These are phyloP conservation scores for Ciconia nigra DNA, from an alignment of 2,797 vertebrate species.

Conservation along the genomic window DNA sequence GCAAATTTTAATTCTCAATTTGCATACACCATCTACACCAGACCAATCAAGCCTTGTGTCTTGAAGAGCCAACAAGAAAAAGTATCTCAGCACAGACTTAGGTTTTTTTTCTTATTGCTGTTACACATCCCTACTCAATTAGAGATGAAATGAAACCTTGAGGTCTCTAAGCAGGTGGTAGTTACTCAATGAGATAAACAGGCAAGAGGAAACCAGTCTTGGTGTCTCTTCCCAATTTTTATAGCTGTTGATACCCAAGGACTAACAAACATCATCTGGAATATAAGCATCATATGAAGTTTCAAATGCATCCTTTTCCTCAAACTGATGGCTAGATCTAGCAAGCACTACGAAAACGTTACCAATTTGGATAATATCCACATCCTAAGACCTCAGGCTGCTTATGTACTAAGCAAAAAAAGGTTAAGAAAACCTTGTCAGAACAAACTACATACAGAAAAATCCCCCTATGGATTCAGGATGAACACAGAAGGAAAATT, in stretches of 20 bases:
- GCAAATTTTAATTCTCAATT: not conserved
- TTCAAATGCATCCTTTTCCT: not conserved
- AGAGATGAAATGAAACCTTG: not conserved
- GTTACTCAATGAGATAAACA: not conserved
- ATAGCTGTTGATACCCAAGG: not conserved
- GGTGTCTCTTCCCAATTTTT: not conserved
- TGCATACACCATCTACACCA: not conserved
- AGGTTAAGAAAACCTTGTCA: not conserved
- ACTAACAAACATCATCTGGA: not conserved
- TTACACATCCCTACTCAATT: not conserved
- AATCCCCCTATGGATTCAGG: not conserved
- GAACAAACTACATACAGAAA: not conserved
- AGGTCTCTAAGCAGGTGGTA: not conserved
- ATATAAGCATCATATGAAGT: not conserved
- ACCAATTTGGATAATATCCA: not conserved
- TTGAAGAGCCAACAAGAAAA: not conserved
- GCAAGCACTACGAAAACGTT: not conserved
- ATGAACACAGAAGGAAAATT: not conserved
- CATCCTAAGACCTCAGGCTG: not conserved
- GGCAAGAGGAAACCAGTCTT: not conserved
- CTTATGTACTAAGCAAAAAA: not conserved
- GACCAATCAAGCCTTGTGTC: not conserved
- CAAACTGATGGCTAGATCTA: not conserved
- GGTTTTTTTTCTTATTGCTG: not conserved
- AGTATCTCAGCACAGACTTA: not conserved